Percentiles rank a stretch among this genome's conserved stretches.
phyloP scores from a whole-genome alignment of 2,113 vertebrate genomes.

The Ancistrus triradiatus region DNA sequence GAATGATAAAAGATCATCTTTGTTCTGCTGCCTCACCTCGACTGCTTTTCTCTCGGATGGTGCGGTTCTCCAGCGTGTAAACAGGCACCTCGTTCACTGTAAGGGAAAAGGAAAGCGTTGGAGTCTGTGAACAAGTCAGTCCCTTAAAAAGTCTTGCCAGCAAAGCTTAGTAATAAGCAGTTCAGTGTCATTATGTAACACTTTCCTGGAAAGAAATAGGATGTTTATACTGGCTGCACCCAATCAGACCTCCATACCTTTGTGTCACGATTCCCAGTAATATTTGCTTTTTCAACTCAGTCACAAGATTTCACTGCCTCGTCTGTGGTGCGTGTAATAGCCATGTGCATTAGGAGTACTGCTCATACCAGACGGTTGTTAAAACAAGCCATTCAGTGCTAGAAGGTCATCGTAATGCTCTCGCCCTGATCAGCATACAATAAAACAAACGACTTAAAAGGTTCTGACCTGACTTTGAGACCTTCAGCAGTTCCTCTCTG shows the following conservation, averaged over 20 bases:
- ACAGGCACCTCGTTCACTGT: conserved; percentile 72
- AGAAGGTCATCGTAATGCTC: not conserved
- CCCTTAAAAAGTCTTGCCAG: not conserved
- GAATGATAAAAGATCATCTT: too few species aligned
- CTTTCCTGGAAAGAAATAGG: conserved; percentile 9
- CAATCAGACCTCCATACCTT: conserved; percentile 1
- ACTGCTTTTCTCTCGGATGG: conserved; percentile 61
- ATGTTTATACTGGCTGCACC: conserved; percentile 12
- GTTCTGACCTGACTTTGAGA: conserved; percentile 71
- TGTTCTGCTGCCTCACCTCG: conserved; percentile 57
- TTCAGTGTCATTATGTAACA: conserved; percentile 18
- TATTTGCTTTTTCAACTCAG: conserved; percentile 28
- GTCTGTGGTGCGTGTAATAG: conserved; percentile 6
- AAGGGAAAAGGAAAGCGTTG: conserved; percentile 17
- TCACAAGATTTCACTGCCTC: conserved; percentile 25
- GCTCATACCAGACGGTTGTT: not conserved
- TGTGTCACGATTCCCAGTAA: conserved; percentile 5
- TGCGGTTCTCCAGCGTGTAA: conserved; percentile 69
- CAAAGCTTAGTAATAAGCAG: conserved; percentile 21
- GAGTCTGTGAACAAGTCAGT: conserved; percentile 7
- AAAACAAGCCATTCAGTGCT: not conserved
- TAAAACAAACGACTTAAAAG: too few species aligned
- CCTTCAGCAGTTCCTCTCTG: conserved; percentile 66
- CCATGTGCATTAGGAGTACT: not conserved
- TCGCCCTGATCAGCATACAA: too few species aligned